Base-by-base conservation (phyloP, 2,113 vertebrate genomes). In the Baryphthengus martii region DNA sequence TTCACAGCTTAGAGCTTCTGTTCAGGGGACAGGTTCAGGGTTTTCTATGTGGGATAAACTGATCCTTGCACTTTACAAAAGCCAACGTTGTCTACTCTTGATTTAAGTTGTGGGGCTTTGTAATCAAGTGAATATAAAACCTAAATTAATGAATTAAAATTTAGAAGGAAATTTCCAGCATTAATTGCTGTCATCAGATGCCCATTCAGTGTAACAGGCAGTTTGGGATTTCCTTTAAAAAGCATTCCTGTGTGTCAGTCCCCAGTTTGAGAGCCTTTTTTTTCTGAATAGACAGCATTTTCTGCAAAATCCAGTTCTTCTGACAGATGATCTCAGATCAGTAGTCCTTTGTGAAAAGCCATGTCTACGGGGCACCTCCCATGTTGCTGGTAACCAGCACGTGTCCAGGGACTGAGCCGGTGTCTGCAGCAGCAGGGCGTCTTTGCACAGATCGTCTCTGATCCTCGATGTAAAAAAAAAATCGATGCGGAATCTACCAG, bases 221-320 rank as follows among this genome's bases (percentile, higher is more conserved):
- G 19, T n/a, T 56, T 37, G n/a, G n/a, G n/a, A n/a, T n/a, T n/a
- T n/a, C n/a, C n/a, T n/a, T n/a, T n/a, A n/a, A n/a, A n/a, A n/a
- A n/a, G 3, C 25, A 7, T 31, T 86, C 53, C 31, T 1, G 1
- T 26, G 3, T 35, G 11, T 31, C 6, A 1, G 7, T 42, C 7
- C 2, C 4, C 2, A 3, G 7, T 28, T 35, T 37, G 26, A 59
- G 26, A 71, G 17, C 2, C 15, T 1, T 0, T 3, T 3, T n/a
- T 89, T 71, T 75, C 39, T 84, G 20, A 26, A 29, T 21, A 24
- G 4, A 7, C 17, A n/a, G 16, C 7, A 21, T 23, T 77, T 87
- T 55, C 40, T 79, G 44, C 15, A 65, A 55, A 68, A 56, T n/a
- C 33, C 56, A 39, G 28, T 11, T 39, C 3, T 49, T 25, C 61